Conservation (phyloP, 2,797 vertebrate genomes). For the Champsocephalus esox region DNA sequence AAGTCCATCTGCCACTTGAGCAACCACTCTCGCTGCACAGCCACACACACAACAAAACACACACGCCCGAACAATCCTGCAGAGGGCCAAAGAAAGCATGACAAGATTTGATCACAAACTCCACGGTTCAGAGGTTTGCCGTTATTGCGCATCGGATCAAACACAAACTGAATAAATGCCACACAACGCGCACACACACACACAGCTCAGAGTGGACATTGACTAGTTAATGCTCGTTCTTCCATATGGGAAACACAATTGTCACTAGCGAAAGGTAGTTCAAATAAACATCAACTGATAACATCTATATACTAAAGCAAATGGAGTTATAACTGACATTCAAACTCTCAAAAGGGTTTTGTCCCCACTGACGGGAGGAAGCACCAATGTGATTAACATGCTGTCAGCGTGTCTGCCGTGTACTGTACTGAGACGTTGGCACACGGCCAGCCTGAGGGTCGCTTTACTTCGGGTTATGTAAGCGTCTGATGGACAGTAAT, state of each 20-base stretch:
- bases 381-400: conserved; percentile 62
- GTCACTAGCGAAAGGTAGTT: no score
- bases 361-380: conserved; percentile 59
- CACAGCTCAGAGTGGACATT: conserved; percentile 11
- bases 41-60: conserved; percentile 28
- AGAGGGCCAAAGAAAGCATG: conserved; percentile 16
- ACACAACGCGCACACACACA: not conserved
- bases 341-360: conserved; percentile 68
- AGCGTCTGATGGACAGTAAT: conserved; percentile 45
- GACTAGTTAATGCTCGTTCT: no score
- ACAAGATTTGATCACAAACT: conserved; percentile 7
- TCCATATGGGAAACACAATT: no score
- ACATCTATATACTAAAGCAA: no score
- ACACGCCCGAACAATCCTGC: conserved; percentile 24
- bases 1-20: conserved; percentile 44
- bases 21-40: conserved; percentile 35
- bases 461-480: conserved; percentile 51
- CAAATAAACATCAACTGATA: no score
- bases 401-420: conserved; percentile 23
- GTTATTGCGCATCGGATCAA: conserved; percentile 13
- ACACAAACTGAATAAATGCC: not conserved
- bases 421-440: conserved; percentile 39
- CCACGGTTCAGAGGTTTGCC: not conserved
- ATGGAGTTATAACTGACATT: no score
- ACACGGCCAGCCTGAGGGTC: conserved; percentile 29